A percentile compares a stretch with the other conserved stretches of the same genome.
These are phyloP conservation scores for Hystrix brachyura DNA, from an alignment of 2,113 vertebrate genomes.

Conservation along the genomic window DNA sequence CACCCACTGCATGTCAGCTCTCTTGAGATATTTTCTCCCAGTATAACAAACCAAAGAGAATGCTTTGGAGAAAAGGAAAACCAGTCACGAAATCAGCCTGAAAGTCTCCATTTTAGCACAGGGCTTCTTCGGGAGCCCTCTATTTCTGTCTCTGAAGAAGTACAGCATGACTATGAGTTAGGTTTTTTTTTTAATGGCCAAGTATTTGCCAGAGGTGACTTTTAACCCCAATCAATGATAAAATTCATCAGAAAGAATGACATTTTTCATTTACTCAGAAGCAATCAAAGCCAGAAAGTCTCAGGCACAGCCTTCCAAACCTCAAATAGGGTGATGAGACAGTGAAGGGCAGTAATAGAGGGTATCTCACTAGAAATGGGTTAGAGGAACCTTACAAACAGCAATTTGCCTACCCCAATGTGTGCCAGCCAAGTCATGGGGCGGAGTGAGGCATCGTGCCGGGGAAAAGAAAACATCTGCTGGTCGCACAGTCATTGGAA, in stretches of 20 bases:
- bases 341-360: not conserved
- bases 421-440: not conserved
- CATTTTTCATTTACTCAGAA: constrained; percentile 44
- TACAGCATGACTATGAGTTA: not conserved
- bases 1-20: constrained; percentile 52
- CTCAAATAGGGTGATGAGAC: not conserved
- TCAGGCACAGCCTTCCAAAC: not conserved
- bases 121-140: not conserved
- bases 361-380: not conserved
- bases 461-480: not conserved
- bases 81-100: constrained; percentile 68
- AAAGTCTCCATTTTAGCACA: constrained; percentile 58
- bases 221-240: constrained; percentile 41
- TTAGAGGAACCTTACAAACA: not conserved
- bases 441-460: accelerated
- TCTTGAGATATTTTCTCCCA: constrained; percentile 60
- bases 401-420: not conserved
- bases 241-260: not conserved
- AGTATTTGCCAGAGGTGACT: not conserved
- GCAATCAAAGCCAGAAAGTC: not conserved
- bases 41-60: constrained; percentile 67
- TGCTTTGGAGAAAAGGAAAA: not conserved
- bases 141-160: constrained; percentile 62
- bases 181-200: not conserved
- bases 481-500: not conserved